Conservation (phyloP, 2,797 vertebrate species). For the Lates japonicus region DNA sequence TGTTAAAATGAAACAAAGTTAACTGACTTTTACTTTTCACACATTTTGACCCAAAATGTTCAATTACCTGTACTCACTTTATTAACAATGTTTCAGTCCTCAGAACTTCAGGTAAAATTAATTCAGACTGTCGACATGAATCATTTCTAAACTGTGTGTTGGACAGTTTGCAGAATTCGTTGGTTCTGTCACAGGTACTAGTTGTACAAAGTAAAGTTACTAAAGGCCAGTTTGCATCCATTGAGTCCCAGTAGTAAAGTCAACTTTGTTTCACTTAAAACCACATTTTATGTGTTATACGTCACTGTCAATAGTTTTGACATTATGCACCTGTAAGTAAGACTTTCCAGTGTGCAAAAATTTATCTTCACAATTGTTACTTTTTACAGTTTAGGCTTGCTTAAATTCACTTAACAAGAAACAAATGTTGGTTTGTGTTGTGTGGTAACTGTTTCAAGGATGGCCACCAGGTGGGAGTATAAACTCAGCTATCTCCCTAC, state of each 20-base stretch:
- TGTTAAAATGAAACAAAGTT: background rate
- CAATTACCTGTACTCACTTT: background rate
- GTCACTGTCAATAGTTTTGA: background rate
- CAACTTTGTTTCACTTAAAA: background rate
- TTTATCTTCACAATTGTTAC: background rate
- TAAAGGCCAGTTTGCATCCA: background rate
- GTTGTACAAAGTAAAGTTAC: background rate
- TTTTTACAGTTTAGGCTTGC: background rate
- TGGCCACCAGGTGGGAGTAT: slow-evolving; percentile 78
- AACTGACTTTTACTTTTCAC: background rate
- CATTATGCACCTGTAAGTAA: background rate
- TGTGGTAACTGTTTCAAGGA: background rate
- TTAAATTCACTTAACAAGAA: background rate
- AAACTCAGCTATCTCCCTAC: slow-evolving; percentile 27
- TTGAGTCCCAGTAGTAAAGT: slow-evolving; percentile 1
- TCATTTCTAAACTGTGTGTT: background rate
- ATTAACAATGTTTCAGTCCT: background rate
- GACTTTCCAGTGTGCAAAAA: background rate
- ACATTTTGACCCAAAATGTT: background rate
- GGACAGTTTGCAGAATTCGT: background rate
- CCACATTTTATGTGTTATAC: background rate
- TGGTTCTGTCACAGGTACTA: background rate
- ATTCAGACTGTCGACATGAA: background rate
- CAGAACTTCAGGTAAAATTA: background rate
- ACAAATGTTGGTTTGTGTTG: background rate